Conservation (phyloP, 2,888 invertebrate genomes). For the Osmoderma eremita region DNA sequence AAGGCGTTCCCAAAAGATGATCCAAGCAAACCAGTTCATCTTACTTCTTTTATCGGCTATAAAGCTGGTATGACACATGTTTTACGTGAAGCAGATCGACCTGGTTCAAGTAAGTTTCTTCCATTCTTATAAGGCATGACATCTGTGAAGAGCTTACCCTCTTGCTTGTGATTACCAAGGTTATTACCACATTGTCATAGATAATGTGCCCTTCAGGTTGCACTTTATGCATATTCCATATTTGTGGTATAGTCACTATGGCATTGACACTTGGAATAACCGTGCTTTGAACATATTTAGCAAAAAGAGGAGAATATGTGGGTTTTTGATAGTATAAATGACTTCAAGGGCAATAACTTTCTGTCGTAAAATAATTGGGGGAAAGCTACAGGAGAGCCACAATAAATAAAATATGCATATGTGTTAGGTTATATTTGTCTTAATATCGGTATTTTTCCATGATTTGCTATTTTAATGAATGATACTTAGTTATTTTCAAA, state of each 20-base stretch:
- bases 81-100: slow-evolving; percentile 97
- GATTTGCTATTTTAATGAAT: neutral
- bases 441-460: too few species aligned
- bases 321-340: too few species aligned
- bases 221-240: slow-evolving; percentile 79
- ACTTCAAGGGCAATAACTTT: too few species aligned
- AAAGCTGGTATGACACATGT: slow-evolving; percentile 99
- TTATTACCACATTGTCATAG: slow-evolving; percentile 71
- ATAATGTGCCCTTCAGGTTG: slow-evolving; percentile 70
- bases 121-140: neutral
- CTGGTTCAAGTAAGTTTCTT: slow-evolving; percentile 91
- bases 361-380: too few species aligned
- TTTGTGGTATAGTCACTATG: slow-evolving; percentile 75
- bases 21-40: slow-evolving; percentile 92
- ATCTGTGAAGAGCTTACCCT: slow-evolving; percentile 62
- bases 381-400: too few species aligned
- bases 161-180: slow-evolving; percentile 57
- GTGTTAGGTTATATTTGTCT: too few species aligned
- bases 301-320: too few species aligned
- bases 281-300: slow-evolving; percentile 72
- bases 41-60: slow-evolving; percentile 97
- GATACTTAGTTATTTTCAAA: too few species aligned
- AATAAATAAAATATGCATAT: too few species aligned
- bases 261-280: slow-evolving; percentile 75
- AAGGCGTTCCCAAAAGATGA: slow-evolving; percentile 99